Evolutionary conservation across 2,113 vertebrate genomes (phyloP).

Genomic region (Triplophysa rosa): DNA sequence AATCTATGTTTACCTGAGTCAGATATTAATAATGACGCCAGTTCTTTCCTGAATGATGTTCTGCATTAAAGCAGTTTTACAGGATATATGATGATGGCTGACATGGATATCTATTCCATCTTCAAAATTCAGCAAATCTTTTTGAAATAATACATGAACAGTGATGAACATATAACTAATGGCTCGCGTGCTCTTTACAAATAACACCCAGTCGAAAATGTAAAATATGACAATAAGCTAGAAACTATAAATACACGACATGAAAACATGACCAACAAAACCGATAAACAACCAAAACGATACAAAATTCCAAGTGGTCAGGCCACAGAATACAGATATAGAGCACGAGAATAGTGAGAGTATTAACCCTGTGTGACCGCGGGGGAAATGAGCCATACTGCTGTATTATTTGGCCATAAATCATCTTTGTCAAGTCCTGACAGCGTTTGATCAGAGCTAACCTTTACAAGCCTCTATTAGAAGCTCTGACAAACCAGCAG

Average conservation of each 20-base stretch:
- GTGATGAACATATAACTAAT: not conserved
- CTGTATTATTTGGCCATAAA: slow-evolving; percentile 97
- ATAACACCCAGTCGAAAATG: not conserved
- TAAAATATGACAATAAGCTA: slow-evolving; percentile 1
- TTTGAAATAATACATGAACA: not conserved
- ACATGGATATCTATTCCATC: not conserved
- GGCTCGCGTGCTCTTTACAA: not conserved
- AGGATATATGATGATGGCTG: not conserved
- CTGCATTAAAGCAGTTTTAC: not conserved
- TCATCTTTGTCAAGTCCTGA: slow-evolving; percentile 93
- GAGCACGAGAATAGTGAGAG: slow-evolving; percentile 78
- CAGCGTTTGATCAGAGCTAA: slow-evolving; percentile 99
- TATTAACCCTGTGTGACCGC: slow-evolving; percentile 88
- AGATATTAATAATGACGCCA: no score
- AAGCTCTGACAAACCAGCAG: slow-evolving; percentile 92
- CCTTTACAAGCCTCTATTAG: slow-evolving; percentile 99
- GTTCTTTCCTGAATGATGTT: not conserved
- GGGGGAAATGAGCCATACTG: slow-evolving; percentile 98
- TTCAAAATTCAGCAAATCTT: not conserved
- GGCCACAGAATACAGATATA: slow-evolving; percentile 81
- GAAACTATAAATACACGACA: not conserved
- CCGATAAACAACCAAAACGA: slow-evolving; percentile 64
- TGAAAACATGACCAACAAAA: slow-evolving; percentile 9
- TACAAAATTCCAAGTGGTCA: slow-evolving; percentile 86
- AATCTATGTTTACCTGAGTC: no score